phyloP scores from a whole-genome alignment of 1,140 invertebrate genomes.

The Drosophila varians region DNA sequence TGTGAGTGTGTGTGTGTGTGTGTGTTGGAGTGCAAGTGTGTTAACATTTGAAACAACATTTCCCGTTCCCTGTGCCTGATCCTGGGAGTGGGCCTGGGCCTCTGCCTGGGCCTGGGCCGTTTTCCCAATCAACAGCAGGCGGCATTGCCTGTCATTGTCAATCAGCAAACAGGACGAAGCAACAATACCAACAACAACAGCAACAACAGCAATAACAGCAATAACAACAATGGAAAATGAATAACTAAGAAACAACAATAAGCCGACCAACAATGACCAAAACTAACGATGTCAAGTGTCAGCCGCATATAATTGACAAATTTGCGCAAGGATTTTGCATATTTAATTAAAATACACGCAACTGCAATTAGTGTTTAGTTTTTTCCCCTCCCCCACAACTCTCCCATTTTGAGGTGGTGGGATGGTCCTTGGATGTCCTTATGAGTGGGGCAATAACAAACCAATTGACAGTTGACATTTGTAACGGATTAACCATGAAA shows the following conservation, averaged over 20 bases:
- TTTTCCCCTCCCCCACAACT: too few relatives aligned
- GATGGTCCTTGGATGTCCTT: background rate
- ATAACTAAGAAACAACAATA: background rate
- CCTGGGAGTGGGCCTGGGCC: too few relatives aligned
- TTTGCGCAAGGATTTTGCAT: conserved; percentile 62
- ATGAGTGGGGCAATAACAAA: too few relatives aligned
- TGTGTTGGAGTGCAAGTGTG: conserved; percentile 7
- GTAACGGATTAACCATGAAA: conserved; percentile 73
- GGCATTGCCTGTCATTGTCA: conserved; percentile 29
- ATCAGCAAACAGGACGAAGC: conserved; percentile 29
- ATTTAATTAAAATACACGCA: conserved; percentile 42
- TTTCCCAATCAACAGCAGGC: conserved; percentile 19
- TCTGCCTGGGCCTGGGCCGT: too few relatives aligned
- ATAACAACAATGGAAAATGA: conserved; percentile 9
- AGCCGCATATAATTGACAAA: conserved; percentile 41
- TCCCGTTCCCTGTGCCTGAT: conserved; percentile 17
- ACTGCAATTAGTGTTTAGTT: conserved; percentile 55
- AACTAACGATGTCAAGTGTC: conserved; percentile 60
- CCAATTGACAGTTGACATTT: conserved; percentile 68
- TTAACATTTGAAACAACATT: conserved; percentile 24
- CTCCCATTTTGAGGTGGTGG: too few relatives aligned
- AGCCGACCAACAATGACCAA: conserved; percentile 7
- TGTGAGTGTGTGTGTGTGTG: conserved; percentile 12
- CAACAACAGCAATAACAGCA: conserved; percentile 10
- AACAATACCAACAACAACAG: conserved; percentile 7